Base-by-base conservation (phyloP, 2,888 invertebrate species). In the Hypselothyrea guttata region DNA sequence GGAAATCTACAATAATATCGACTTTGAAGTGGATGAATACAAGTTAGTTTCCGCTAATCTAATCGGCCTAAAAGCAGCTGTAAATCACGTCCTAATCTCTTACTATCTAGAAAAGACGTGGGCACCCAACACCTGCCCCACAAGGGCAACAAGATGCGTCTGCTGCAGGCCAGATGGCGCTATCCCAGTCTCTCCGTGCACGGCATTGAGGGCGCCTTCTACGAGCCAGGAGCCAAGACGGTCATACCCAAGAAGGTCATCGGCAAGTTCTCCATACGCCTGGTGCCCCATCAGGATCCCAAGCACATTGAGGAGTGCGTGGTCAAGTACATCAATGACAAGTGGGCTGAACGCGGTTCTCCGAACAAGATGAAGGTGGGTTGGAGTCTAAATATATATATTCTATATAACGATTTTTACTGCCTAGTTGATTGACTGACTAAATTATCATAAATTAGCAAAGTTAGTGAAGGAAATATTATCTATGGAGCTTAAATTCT, bases 261-360 rank as follows among this genome's bases (percentile, higher is more conserved):
- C 82, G 99, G 98, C 15, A 99, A 99, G 90, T 99, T 99, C 91
- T 98, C 98, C 0, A 94, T 99, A 71, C 93, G 99, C 49, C 93
- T 98, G 75, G 99, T 99, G n/a, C 99, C 99, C 0, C 92, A 98
- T 88, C 98, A 98, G 92, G 92, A 93, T 48, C 97, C 98, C 0
- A 93, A 93, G 2, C 93, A 94, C 78, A 93, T 98, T n/a, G 94
- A 94, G 74, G 91, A 95, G 76, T 92, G 94, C 63, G 98, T 98
- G 7, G 91, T 92, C 33, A 92, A 93, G 46, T 94, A 96, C 89
- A 84, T 99, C 46, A 92, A 96, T 61, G 92, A 94, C 59, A 92
- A 93, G 90, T 98, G 97, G 95, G 91, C 92, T 3, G 92, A 93
- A 71, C 92, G 96, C 45, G 94, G 93, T 0, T 97, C 96, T 41